Base-by-base conservation (phyloP, 2,888 invertebrate species). In the Rhingia rostrata region DNA sequence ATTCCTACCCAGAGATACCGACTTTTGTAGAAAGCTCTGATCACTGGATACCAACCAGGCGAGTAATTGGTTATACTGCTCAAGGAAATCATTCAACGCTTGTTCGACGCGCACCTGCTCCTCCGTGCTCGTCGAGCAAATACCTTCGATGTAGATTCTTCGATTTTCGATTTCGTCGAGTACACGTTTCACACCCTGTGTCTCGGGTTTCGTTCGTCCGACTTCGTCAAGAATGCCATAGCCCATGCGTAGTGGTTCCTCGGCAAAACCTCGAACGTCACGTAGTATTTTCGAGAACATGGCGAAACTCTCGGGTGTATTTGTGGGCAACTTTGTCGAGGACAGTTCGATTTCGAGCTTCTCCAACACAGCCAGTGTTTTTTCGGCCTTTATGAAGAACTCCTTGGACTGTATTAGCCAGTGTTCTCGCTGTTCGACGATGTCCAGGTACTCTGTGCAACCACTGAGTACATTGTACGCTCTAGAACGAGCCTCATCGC, bases 11-110 rank as follows among this genome's bases (percentile, higher is more conserved):
- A 96, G 94, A 88, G 95, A 94, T 83, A 94, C 93, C 88, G 95
- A 95, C 47, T 94, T 94, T 88, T 94, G 94, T 54, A 97, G 92
- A 89, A 95, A 95, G 61, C 94, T 93, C 88, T 96, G 95, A 0
- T 94, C 95, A 35, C 95, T 94, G 69, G 94, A 94, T 33, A 94
- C 93, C 66, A 96, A 89, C 96, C 96, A 97, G n/a, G 93, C 93
- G 83, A 95, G 93, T 41, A 96, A 91, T 89, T 94, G 93, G 86
- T 94, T 94, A 89, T 95, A 95, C 88, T 94, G 94, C 58, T 95
- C 93, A 33, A 95, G 92, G 91, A 96, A 96, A 66, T 93, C 92
- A 72, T 93, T 93, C 12, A 95, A 92, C n/a, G 94, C 94, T 86
- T 94, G 93, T 72, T 95, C 94, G n/a, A 95, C 93, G 87, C 94